Base-by-base conservation (phyloP, 2,113 vertebrate species). In the Alosa alosa region DNA sequence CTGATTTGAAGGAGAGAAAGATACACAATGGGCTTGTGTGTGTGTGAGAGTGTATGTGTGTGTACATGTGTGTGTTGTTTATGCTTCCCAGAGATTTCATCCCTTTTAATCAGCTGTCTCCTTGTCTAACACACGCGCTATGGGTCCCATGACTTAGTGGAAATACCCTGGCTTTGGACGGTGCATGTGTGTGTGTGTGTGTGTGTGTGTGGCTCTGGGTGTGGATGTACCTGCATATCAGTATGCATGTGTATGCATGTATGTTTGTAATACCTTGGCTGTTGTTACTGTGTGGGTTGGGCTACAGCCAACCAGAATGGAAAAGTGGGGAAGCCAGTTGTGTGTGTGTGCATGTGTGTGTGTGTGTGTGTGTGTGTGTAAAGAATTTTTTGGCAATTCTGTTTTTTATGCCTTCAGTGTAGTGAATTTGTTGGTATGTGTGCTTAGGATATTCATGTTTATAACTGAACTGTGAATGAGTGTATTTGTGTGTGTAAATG, bases 221-320 rank as follows among this genome's bases (percentile, higher is more conserved):
- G 82, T 68, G 57, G 36, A 45, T 22, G 84, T 82, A 52, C 31
- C 52, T 41, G n/a, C n/a, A 72, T 36, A 25, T 72, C n/a, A 72
- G 64, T 31, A 72, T 72, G 64, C 64, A 72, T 72, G 55, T 82
- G 57, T 46, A 31, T 45, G 82, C 39, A 72, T 50, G 81, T 41
- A n/a, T 72, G 25, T 72, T 72, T 72, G 64, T 36, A 72, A 72
- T 31, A 72, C 64, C n/a, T 36, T 72, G 64, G 64, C 64, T 72
- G 64, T 55, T 31, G 64, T 72, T 31, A 10, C 22, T 86, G 91
- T 95, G 91, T 94, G 85, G 90, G 84, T 94, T 94, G 93, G 94
- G 91, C 60, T 45, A 36, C 78, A n/a, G 91, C 95, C 95, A 95
- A 91, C 90, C 86, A 92, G 92, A 94, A 94, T 91, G 89, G 72